Percentiles rank a stretch among this genome's conserved stretches.
phyloP scores from a whole-genome alignment of 2,113 vertebrate species.

The Sula dactylatra region DNA sequence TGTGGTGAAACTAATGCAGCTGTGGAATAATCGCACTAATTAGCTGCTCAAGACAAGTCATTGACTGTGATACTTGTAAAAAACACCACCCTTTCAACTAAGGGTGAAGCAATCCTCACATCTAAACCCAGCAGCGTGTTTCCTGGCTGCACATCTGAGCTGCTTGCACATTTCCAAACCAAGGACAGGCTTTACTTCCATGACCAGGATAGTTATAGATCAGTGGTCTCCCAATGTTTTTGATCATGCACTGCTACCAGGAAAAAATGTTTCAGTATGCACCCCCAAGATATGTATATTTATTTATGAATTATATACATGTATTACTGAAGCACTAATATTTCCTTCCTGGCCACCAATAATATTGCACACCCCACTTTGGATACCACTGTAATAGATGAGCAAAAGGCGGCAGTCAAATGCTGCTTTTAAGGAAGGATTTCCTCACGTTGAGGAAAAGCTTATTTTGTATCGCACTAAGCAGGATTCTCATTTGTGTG shows the following conservation, averaged over 20 bases:
- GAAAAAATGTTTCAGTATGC: neutral
- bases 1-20: slow-evolving; percentile 85
- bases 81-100: slow-evolving; percentile 71
- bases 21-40: slow-evolving; percentile 98
- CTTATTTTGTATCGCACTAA: neutral
- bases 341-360: neutral
- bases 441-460: neutral
- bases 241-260: neutral
- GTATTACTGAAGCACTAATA: neutral
- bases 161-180: neutral
- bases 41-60: slow-evolving; percentile 86
- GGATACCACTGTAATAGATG: neutral
- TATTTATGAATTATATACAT: neutral
- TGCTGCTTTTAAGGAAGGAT: neutral
- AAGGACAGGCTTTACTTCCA: neutral
- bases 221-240: neutral
- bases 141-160: slow-evolving; percentile 23
- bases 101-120: slow-evolving; percentile 67
- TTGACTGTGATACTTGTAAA: slow-evolving; percentile 71
- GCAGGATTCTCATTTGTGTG: neutral
- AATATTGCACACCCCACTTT: neutral
- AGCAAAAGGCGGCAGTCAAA: neutral
- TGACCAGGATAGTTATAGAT: neutral
- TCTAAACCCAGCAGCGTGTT: slow-evolving; percentile 45
- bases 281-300: neutral